These are phyloP conservation scores for Entosphenus tridentatus DNA, from an alignment of 2,113 vertebrate species.

Conservation along the genomic window DNA sequence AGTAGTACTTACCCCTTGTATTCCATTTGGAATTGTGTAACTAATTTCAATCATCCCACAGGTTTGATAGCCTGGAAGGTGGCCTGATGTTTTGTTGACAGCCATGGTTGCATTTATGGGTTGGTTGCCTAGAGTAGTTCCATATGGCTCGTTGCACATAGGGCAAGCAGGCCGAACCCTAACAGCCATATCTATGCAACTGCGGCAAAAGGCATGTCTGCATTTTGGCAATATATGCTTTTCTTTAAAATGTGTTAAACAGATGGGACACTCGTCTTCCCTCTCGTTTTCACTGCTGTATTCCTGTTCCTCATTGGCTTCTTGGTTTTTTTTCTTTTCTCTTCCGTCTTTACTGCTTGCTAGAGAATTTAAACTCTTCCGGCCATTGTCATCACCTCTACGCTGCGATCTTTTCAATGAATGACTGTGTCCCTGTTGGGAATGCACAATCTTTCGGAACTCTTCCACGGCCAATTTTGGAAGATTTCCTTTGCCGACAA, in stretches of 20 bases:
- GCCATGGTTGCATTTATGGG: constrained; percentile 20
- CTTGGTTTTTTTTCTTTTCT: too few relatives aligned
- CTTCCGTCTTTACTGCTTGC: too few relatives aligned
- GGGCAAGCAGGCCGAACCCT: constrained; percentile 19
- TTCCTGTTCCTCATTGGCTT: too few relatives aligned
- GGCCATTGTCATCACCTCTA: too few relatives aligned
- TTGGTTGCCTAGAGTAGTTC: constrained; percentile 22
- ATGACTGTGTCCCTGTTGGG: too few relatives aligned
- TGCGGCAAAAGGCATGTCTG: constrained; percentile 27
- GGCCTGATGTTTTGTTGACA: rapidly evolving
- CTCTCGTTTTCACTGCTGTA: too few relatives aligned
- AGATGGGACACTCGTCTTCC: constrained; percentile 18
- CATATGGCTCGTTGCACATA: constrained; percentile 17
- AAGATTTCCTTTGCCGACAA: too few relatives aligned
- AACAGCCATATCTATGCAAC: constrained; percentile 17
- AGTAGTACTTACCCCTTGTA: constrained; percentile 28
- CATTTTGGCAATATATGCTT: constrained; percentile 20
- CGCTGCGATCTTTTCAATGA: too few relatives aligned
- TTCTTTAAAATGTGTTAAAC: constrained; percentile 16
- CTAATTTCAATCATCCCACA: constrained; percentile 18
- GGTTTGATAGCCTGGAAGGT: constrained; percentile 20
- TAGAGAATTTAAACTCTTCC: too few relatives aligned
- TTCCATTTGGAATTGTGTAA: constrained; percentile 8
- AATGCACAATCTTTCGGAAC: too few relatives aligned
- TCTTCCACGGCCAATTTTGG: too few relatives aligned